Evolutionary conservation across 2,888 invertebrate species (phyloP), one percentile per base, ranked within the genome.

Genomic region (Choreutis nemorana): DNA sequence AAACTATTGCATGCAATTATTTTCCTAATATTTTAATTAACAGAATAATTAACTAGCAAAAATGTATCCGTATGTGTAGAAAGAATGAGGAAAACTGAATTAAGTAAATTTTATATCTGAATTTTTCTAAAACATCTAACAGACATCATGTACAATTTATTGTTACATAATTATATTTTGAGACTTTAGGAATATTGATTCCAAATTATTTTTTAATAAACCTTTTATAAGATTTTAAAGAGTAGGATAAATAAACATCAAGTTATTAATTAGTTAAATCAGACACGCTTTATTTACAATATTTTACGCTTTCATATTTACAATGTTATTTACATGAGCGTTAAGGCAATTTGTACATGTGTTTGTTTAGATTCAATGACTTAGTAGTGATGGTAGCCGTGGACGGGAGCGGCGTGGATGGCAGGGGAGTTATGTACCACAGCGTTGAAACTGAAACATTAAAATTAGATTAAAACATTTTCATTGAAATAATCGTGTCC

Each of bases 351-450:
- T n/a, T n/a, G n/a, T n/a, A n/a, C n/a, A n/a, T n/a, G n/a, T n/a
- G n/a, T n/a, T n/a, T n/a, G n/a, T n/a, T n/a, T n/a, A n/a, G n/a
- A n/a, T n/a, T n/a, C 11, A 23, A 21, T 39, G 25, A 21, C 9
- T 56, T 37, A 60, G 40, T 61, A 55, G 30, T 60, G 50, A 30
- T 66, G 54, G 50, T 65, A 54, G 25, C 37, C 55, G 32, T 60
- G 55, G 11, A 56, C 53, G n/a, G 58, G 63, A 14, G 59, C 59
- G 15, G 58, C 55, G 31, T 73, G 71, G 2, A 64, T 50, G 1
- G 62, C 50, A 10, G 65, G 68, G 3, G 70, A 56, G 53, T 68
- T 72, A 55, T 71, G 70, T 10, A 77, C 77, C n/a, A 75, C 65
- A 7, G 78, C 79, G 56, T 78, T 75, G 59, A 77, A 77, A 37